A percentile compares a stretch with the other conserved stretches of the same genome.
Evolutionary conservation across 2,113 vertebrate species (phyloP).

Genomic region (Nothocercus nigrocapillus): DNA sequence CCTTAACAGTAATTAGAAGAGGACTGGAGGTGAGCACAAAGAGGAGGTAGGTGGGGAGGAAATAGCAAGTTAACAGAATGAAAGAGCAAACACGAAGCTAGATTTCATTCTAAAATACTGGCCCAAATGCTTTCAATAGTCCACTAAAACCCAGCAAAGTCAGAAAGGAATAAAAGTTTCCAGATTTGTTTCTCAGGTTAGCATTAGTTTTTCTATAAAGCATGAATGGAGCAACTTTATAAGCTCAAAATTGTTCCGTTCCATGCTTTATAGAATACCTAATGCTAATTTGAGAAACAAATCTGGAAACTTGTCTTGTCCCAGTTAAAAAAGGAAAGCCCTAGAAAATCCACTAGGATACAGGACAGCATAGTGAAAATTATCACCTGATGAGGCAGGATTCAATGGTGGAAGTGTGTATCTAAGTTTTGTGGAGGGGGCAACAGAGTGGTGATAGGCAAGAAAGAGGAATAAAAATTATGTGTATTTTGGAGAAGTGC

Average conservation of each 20-base stretch:
- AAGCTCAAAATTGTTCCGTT: background rate
- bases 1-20: background rate
- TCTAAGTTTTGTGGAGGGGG: background rate
- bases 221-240: background rate
- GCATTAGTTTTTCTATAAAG: background rate
- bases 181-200: background rate
- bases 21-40: background rate
- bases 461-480: background rate
- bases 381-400: background rate
- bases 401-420: background rate
- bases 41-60: background rate
- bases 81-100: background rate
- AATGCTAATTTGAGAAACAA: background rate
- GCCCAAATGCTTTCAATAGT: background rate
- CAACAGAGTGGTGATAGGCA: background rate
- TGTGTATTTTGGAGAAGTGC: background rate
- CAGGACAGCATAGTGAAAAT: background rate
- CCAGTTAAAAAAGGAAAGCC: background rate
- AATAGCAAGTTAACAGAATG: background rate
- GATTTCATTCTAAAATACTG: background rate
- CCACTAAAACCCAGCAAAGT: background rate
- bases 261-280: background rate
- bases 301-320: background rate
- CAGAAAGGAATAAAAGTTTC: background rate
- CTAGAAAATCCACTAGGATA: background rate